Base-by-base conservation (phyloP, 2,888 invertebrate genomes). In the Petrophora chlorosata region DNA sequence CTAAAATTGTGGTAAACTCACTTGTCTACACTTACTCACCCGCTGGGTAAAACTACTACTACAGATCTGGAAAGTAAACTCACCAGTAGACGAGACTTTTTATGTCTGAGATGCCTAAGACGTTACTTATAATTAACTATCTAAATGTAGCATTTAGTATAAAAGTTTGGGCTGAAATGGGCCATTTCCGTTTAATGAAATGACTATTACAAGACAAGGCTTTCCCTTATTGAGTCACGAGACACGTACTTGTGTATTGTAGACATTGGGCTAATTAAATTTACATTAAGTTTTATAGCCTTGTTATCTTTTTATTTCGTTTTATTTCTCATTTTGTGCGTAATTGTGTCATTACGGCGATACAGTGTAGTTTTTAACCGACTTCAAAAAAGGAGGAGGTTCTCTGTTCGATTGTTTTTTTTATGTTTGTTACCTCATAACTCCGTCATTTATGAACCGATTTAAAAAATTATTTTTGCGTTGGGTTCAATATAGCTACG, bases 181-280 rank as follows among this genome's bases (percentile, higher is more conserved):
- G 39, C 51, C 41, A 51, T 55, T 52, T 49, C 32, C 30, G 28
- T 55, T 55, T 60, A 57, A 47, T 55, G 47, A 52, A 57, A 60
- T 49, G 28, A 40, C 44, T 57, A 46, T 35, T 15, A 32, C 42
- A 22, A 47, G 23, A 45, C 35, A 46, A 32, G 42, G 32, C 46
- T 32, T 40, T 19, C 5, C 35, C 25, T 3, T 25, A 14, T 50
- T 45, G n/a, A 16, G 33, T 39, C 38, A n/a, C 50, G 12, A n/a
- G 8, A 28, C 51, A 54, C 56, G 56, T 50, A 52, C 28, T n/a
- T n/a, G n/a, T n/a, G n/a, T 15, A 15, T 25, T 36, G 38, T 19
- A 22, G 30, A 46, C 17, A 41, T 53, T 35, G 30, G 14, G 38
- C 34, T 44, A 44, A 25, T 48, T 30, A 41, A 22, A 16, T 48